phyloP scores from a whole-genome alignment of 1,140 invertebrate genomes.

The Tetramorium simillimum region DNA sequence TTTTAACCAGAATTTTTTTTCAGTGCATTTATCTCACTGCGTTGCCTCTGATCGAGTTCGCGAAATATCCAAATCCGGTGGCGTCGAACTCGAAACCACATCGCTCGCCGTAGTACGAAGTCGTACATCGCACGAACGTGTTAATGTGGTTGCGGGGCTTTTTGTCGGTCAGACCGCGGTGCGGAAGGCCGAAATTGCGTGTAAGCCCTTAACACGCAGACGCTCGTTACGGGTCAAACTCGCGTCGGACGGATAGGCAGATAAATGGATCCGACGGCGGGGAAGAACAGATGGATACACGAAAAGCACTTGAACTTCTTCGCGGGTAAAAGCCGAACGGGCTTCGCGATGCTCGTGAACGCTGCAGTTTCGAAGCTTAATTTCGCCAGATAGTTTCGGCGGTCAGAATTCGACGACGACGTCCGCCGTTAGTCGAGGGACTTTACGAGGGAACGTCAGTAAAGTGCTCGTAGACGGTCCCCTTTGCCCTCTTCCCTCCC shows the following conservation, averaged over 20 bases:
- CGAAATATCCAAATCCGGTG: background rate
- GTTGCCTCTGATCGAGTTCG: background rate
- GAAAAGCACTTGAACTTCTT: slow-evolving; percentile 48
- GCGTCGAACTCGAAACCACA: slow-evolving; percentile 29
- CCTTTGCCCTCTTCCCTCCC: background rate
- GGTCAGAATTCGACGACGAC: slow-evolving; percentile 45
- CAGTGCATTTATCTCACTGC: background rate
- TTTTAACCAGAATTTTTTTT: too few species aligned
- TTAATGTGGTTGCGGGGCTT: slow-evolving; percentile 48
- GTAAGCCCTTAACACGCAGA: slow-evolving; percentile 52
- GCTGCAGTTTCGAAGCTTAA: slow-evolving; percentile 52
- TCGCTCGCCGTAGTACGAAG: background rate
- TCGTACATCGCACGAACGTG: slow-evolving; percentile 28
- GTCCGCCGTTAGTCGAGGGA: slow-evolving; percentile 8
- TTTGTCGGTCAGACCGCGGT: slow-evolving; percentile 27
- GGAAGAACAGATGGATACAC: slow-evolving; percentile 4
- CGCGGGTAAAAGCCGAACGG: slow-evolving; percentile 22
- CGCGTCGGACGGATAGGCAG: slow-evolving; percentile 3
- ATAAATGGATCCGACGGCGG: slow-evolving; percentile 43
- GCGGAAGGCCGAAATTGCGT: slow-evolving; percentile 31
- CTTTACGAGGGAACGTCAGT: slow-evolving; percentile 53
- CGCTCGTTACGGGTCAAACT: slow-evolving; percentile 15
- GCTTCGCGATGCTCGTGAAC: slow-evolving; percentile 37
- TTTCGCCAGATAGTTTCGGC: slow-evolving; percentile 48
- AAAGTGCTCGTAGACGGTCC: slow-evolving; percentile 27